A percentile compares a stretch with the other conserved stretches of the same genome.
Conservation (phyloP, 1,140 invertebrate species). For the Zaprionus davidi region DNA sequence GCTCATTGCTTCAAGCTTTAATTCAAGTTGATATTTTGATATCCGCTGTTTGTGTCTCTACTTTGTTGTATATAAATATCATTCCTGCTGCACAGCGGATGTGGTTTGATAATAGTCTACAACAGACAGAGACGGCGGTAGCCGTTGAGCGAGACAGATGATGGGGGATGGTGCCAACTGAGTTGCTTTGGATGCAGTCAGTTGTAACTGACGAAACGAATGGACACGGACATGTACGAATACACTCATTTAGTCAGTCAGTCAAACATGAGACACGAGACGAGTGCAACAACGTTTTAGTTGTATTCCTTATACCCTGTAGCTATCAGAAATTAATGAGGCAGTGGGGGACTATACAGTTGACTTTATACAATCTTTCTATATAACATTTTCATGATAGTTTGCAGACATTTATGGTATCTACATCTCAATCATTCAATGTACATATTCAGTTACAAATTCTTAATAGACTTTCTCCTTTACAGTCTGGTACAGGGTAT, state of each 20-base stretch:
- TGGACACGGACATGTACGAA: conserved; percentile 17
- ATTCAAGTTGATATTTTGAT: conserved; percentile 74
- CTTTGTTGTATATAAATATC: conserved; percentile 22
- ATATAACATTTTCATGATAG: neutral
- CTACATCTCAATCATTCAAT: no score
- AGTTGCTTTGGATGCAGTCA: conserved; percentile 69
- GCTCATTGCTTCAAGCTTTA: conserved; percentile 68
- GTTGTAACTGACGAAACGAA: conserved; percentile 69
- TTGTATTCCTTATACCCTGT: conserved; percentile 13
- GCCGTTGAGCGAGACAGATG: conserved; percentile 6
- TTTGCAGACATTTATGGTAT: no score
- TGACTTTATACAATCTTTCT: neutral
- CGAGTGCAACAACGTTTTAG: conserved; percentile 37
- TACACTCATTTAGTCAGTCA: conserved; percentile 74
- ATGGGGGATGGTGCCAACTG: conserved; percentile 16
- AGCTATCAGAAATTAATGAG: neutral
- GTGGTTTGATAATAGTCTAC: conserved; percentile 74
- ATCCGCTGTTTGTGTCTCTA: conserved; percentile 58
- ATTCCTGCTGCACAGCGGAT: conserved; percentile 66
- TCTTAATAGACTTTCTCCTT: neutral
- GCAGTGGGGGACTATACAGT: neutral
- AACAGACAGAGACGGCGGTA: conserved; percentile 25
- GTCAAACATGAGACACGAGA: conserved; percentile 59
- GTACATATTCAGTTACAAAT: neutral
- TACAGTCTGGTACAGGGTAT: neutral